Evolutionary conservation across 2,888 invertebrate genomes (phyloP), one percentile per base, ranked within the genome.

Genomic region (Eumerus sabulonum): DNA sequence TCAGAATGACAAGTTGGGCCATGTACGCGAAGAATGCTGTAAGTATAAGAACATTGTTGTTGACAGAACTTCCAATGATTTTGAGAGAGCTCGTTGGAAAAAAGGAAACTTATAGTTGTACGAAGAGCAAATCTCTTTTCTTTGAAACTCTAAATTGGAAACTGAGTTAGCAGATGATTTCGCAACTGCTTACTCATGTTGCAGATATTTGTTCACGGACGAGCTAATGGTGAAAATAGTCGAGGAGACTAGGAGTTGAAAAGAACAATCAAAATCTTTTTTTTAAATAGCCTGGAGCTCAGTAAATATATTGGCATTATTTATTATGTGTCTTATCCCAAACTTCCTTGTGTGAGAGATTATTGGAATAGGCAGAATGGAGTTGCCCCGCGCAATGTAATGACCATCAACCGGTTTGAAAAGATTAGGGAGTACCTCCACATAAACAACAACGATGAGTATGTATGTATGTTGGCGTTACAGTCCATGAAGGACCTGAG

Each of bases 261-360:
- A 66, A 66, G 35, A 66, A 48, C 16, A 60, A 53, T 60, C 51
- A 73, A 42, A 12, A 44, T 62, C 36, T 42, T 27, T 27, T 18
- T 63, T 38, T 38, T 45, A 12, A 38, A 63, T 62, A 51, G 42
- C 53, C 13, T 59, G 38, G 59, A 64, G 51, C 47, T 76, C 38
- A 42, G 64, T 13, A 70, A 59, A 70, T 64, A 60, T 13, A 57
- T 67, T 54, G 56, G 72, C 47, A 72, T 67, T 50, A 76, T 67
- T 66, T 76, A 76, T 76, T 76, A 67, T 63, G 71, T 64, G 73
- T 62, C 72, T 38, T 77, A 71, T 67, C 67, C 60, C 62, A 72
- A 72, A 50, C 66, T 67, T 48, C 66, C 66, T 18, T 77, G 62
- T 51, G 67, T 77, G 19, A 53, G 71, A 71, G 66, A 72, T 62